Evolutionary conservation across 92 coral and sea anemone species (phyloP), one percentile per base, ranked within the genome.

Genomic region (Actinostola sp.): DNA sequence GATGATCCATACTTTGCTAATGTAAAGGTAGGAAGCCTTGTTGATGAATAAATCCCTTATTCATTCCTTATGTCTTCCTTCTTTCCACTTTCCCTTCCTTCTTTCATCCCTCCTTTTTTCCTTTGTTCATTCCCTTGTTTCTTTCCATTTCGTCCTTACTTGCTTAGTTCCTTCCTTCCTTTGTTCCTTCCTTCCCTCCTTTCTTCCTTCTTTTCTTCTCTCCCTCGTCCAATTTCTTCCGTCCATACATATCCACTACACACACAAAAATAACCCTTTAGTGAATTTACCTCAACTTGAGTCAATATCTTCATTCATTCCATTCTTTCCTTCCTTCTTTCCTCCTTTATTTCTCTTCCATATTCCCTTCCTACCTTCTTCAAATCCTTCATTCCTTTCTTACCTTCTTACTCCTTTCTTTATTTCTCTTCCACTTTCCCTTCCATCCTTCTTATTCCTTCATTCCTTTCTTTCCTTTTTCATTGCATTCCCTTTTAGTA

Each of bases 1-100:
- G 98, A 93, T 33, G 98, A 93, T 30, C 98, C 98, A 0, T 89
- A 89, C 70, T 92, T 92, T 36, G 92, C 93, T 89, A 92, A 82
- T 25, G 76, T 71, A 23, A 90, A 85, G 89, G 70, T 64, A 43
- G 8, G 21, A 34, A 8, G 8, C 4, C 7, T 59, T 29, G 11
- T 4, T 46, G 8, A 6, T 16, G 8, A 39, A 39, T 7, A 39
- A 39, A 2, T 19, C 53, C n/a, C 23, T 46, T n/a, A 7, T 23
- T 26, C 8, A 24, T 49, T 23, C 30, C 65, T n/a, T 55, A 25
- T 71, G 67, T 67, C 39, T 71, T 67, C 61, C 61, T 49, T 26
- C 25, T 39, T 29, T 28, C 45, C 2, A 16, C 30, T n/a, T 28
- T 16, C 12, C 42, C 31, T 20, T 42, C 36, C 30, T 53, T 16